phyloP scores from a whole-genome alignment of 2,888 invertebrate genomes.

The Dioctria rufipes region DNA sequence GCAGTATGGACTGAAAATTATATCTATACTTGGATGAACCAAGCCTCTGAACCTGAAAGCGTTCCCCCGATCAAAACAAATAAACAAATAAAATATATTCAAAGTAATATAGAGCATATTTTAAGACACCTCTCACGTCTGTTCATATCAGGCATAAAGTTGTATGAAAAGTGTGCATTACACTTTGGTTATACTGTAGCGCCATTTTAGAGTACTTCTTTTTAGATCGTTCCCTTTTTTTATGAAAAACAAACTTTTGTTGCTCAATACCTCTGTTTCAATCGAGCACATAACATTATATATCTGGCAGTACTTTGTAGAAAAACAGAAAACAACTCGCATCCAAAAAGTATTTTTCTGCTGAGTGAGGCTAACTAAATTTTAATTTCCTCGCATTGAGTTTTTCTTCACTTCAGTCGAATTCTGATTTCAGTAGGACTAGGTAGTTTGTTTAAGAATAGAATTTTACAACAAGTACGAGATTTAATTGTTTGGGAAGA shows the following conservation, averaged over 20 bases:
- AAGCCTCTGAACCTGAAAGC: too few relatives aligned
- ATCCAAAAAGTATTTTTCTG: constrained; percentile 10
- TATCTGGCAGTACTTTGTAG: constrained; percentile 15
- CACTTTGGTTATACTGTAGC: too few relatives aligned
- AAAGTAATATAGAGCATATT: too few relatives aligned
- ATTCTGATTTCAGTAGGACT: constrained; percentile 5
- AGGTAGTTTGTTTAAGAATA: neutral
- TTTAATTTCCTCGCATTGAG: constrained; percentile 19
- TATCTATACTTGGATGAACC: too few relatives aligned
- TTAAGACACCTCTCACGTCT: too few relatives aligned
- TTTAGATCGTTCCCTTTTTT: too few relatives aligned
- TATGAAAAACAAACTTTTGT: neutral
- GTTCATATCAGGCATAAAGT: too few relatives aligned
- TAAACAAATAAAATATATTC: too few relatives aligned
- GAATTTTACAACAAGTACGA: neutral
- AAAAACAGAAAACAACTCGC: constrained; percentile 12
- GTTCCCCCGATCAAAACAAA: too few relatives aligned
- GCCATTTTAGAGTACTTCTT: too few relatives aligned
- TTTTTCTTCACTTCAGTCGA: constrained; percentile 19
- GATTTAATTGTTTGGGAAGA: neutral
- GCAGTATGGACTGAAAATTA: too few relatives aligned
- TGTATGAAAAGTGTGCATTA: too few relatives aligned
- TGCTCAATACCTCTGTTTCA: neutral
- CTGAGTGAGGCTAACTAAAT: neutral
- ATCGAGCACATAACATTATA: neutral